A percentile compares a stretch with the other conserved stretches of the same genome.
These are phyloP conservation scores for Paratilapia polleni DNA, from an alignment of 2,113 vertebrate genomes.

Conservation along the genomic window DNA sequence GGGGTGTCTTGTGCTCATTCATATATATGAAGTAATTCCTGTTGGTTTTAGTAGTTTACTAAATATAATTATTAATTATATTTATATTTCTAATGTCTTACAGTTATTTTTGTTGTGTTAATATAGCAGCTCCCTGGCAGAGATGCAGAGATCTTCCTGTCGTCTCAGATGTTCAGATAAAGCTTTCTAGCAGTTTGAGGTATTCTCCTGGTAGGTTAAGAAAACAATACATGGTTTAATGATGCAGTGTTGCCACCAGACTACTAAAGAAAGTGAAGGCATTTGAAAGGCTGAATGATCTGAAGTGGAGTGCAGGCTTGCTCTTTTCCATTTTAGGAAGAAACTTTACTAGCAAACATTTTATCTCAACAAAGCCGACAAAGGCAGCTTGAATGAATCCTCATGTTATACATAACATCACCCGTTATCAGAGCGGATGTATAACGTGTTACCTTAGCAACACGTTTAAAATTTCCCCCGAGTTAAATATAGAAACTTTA, in stretches of 20 bases:
- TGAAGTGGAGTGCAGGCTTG: neutral
- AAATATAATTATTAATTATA: no score
- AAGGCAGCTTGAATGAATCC: neutral
- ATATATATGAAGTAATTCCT: no score
- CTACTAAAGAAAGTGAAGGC: neutral
- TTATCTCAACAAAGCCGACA: conserved; percentile 30
- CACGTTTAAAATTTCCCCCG: neutral
- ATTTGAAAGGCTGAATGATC: neutral
- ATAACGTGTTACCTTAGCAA: neutral
- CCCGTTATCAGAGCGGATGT: neutral
- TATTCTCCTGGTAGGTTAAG: no score
- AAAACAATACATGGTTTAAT: neutral
- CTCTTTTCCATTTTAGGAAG: conserved; percentile 55
- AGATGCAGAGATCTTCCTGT: no score
- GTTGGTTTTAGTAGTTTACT: no score
- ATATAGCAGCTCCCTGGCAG: no score
- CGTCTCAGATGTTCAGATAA: no score
- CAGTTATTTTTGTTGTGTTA: no score
- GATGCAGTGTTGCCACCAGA: neutral
- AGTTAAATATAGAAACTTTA: conserved; percentile 36
- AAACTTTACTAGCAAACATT: conserved; percentile 2
- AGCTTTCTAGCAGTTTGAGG: no score
- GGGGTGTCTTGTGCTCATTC: no score
- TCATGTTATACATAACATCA: neutral
- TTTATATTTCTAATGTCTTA: no score